Conservation (phyloP, 2,797 vertebrate genomes). For the Nannoperca obscura region DNA sequence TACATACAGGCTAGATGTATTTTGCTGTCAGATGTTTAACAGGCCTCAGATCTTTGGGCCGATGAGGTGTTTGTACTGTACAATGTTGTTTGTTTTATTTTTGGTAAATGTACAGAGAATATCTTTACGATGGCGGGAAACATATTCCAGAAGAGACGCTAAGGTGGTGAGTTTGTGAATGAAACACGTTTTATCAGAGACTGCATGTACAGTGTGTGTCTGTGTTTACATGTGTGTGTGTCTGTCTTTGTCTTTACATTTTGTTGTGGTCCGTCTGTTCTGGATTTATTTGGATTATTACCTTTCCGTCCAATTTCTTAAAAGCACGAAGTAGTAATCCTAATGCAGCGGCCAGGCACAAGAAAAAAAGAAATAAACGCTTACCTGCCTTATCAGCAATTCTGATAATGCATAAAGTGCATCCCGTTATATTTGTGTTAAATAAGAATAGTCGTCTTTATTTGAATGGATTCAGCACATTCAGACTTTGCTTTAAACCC, state of each 20-base stretch:
- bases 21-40: conserved; percentile 63
- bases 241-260: conserved; percentile 59
- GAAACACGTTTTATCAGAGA: conserved; percentile 39
- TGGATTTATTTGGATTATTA: conserved; percentile 38
- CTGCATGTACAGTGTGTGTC: conserved; percentile 67
- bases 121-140: conserved; percentile 35
- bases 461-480: conserved; percentile 32
- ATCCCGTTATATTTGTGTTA: conserved; percentile 4
- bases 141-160: background rate
- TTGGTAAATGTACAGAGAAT: conserved; percentile 68
- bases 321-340: conserved; percentile 31
- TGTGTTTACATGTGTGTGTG: conserved; percentile 48
- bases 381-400: conserved; percentile 49
- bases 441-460: conserved; percentile 1
- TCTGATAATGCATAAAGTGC: background rate
- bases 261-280: conserved; percentile 33
- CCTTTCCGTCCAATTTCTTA: conserved; percentile 20
- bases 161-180: background rate
- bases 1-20: conserved; percentile 75
- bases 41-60: conserved; percentile 39
- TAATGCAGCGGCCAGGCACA: conserved; percentile 23
- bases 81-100: conserved; percentile 61
- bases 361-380: conserved; percentile 25
- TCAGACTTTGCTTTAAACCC: conserved; percentile 37
- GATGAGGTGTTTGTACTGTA: conserved; percentile 65